phyloP scores from a whole-genome alignment of 2,888 invertebrate genomes.

The Monopis laevigella region DNA sequence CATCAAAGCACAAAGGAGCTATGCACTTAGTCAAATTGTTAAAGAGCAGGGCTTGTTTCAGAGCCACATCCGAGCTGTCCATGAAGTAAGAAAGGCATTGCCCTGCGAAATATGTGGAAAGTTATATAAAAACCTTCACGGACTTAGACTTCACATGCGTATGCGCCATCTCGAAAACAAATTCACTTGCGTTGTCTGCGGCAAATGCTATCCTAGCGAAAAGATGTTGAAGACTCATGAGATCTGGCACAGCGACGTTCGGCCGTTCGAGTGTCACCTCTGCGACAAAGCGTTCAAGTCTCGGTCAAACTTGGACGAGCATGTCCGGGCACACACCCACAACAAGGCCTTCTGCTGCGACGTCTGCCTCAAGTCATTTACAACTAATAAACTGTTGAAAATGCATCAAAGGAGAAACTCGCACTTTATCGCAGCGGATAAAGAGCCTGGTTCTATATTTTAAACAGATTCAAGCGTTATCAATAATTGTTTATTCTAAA shows the following conservation, averaged over 20 bases:
- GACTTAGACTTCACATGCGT: constrained; percentile 26
- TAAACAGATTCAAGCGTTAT: too few relatives aligned
- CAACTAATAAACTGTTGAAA: constrained; percentile 18
- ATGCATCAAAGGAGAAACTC: constrained; percentile 20
- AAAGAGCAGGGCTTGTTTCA: too few relatives aligned
- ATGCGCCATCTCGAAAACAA: constrained; percentile 23
- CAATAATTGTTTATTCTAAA: too few relatives aligned
- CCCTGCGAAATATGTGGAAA: constrained; percentile 34
- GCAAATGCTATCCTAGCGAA: constrained; percentile 24
- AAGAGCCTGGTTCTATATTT: too few relatives aligned
- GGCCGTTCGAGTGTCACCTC: constrained; percentile 29
- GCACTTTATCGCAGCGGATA: too few relatives aligned
- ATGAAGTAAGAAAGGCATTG: constrained; percentile 19
- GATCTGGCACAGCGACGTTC: constrained; percentile 32
- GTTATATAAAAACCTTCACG: constrained; percentile 28
- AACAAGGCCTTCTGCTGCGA: constrained; percentile 4
- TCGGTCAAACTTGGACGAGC: constrained; percentile 28
- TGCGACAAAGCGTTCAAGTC: constrained; percentile 33
- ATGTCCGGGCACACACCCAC: constrained; percentile 26
- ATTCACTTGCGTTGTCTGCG: constrained; percentile 30
- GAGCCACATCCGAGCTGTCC: constrained; percentile 3
- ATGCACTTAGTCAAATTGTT: neutral
- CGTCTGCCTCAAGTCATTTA: constrained; percentile 23
- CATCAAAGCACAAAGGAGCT: neutral
- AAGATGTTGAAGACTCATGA: constrained; percentile 28